These are phyloP conservation scores for Sebastes hubbsi DNA, from an alignment of 2,797 vertebrate species.

Conservation along the genomic window DNA sequence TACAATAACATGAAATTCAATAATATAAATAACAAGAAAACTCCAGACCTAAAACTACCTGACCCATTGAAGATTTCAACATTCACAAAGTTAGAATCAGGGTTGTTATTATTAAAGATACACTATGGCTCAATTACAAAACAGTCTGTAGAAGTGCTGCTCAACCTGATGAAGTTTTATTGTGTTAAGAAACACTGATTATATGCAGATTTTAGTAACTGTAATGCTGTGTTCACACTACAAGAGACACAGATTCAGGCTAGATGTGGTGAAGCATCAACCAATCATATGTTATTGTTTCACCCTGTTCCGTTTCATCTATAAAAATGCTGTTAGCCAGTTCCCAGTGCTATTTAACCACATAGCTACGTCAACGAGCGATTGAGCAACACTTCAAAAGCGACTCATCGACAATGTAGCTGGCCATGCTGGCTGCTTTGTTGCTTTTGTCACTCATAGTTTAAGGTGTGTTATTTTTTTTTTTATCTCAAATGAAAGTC, in stretches of 20 bases:
- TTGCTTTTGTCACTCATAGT: too few relatives aligned
- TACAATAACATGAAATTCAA: not conserved
- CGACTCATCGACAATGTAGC: too few relatives aligned
- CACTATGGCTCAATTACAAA: not conserved
- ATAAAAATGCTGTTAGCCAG: too few relatives aligned
- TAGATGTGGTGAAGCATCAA: too few relatives aligned
- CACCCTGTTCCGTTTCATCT: too few relatives aligned
- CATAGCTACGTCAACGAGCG: too few relatives aligned
- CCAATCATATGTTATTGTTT: too few relatives aligned
- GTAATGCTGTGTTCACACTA: not conserved
- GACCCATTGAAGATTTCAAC: not conserved
- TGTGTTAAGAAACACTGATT: not conserved
- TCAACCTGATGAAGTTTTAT: not conserved
- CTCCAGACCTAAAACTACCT: not conserved
- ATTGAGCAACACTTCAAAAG: too few relatives aligned
- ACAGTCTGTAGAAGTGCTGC: not conserved
- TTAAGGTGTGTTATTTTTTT: not conserved
- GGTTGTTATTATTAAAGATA: not conserved
- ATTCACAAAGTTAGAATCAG: not conserved
- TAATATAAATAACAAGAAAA: not conserved
- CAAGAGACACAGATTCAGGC: not conserved
- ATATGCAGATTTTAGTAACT: not conserved
- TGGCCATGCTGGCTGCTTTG: too few relatives aligned
- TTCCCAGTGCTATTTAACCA: too few relatives aligned
- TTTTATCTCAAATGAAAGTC: not conserved